Conservation (phyloP, 2,113 vertebrate species). For the Phylloscopus trochilus region DNA sequence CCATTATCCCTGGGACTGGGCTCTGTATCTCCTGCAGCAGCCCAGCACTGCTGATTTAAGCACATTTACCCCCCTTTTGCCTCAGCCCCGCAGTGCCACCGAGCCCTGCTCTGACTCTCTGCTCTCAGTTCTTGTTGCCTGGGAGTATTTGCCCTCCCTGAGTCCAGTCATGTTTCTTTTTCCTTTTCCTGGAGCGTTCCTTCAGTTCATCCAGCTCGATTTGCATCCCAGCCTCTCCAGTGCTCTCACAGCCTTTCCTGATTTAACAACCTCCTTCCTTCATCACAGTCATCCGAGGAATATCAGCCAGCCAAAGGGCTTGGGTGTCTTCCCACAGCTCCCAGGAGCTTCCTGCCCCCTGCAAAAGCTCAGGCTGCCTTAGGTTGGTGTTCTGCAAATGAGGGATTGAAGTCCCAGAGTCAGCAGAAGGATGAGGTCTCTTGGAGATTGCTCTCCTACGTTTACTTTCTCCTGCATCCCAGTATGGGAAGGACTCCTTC, state of each 20-base stretch:
- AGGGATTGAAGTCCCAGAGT: background rate
- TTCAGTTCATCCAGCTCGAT: background rate
- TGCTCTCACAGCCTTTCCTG: background rate
- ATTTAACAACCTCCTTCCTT: background rate
- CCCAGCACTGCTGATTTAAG: background rate
- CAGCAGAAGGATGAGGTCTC: background rate
- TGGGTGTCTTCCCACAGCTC: background rate
- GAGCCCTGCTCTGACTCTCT: background rate
- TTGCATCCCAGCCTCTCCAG: background rate
- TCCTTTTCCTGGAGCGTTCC: background rate
- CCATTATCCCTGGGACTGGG: background rate
- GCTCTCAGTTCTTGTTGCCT: background rate
- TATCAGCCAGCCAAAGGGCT: background rate
- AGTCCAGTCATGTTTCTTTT: background rate
- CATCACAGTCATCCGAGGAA: background rate
- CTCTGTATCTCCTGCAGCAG: background rate
- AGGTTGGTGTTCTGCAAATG: background rate
- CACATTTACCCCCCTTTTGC: background rate
- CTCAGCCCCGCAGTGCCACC: fast-evolving
- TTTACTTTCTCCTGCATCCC: too few relatives aligned
- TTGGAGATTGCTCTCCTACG: background rate
- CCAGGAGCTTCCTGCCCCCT: background rate
- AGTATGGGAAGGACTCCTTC: background rate
- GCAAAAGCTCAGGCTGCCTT: background rate
- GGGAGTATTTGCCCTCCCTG: background rate